Evolutionary conservation across 1,140 invertebrate genomes (phyloP), one percentile per base, ranked within the genome.

Genomic region (Phthorimaea operculella): DNA sequence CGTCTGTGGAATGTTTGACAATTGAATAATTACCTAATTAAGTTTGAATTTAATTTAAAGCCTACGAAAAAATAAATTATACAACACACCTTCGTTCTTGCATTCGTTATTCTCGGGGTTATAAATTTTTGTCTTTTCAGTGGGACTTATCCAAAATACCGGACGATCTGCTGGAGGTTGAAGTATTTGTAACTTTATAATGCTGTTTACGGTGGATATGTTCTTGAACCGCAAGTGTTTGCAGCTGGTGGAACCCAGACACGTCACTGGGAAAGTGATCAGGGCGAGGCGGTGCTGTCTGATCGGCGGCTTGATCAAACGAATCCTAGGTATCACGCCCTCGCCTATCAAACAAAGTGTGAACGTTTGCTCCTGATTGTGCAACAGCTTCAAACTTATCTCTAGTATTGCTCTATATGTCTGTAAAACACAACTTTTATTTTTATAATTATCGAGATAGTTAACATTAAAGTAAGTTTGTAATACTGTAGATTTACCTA

Each of bases 391-490:
- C 15, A 84, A 56, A 58, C 68, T 76, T 21, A 84, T 76, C 68
- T 83, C 81, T 39, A 84, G 60, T 15, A 84, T 72, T 21, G 79
- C 78, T 57, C 78, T 59, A 48, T 83, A 84, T 60, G 81, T 76
- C 81, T 84, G 57, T 49, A 57, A 60, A 9, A 16, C 7, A 12
- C n/a, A 39, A 39, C 36, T 12, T 9, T 12, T 39, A 10, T 12
- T 39, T n/a, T 39, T 39, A 39, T 39, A 9, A 39, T 12, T 1
- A 39, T 12, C n/a, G 36, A 12, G 1, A n/a, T 39, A 39, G 36
- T 9, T 4, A 10, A 7, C 33, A 39, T 39, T 39, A 12, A 39
- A 39, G 3, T 39, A 5, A 39, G 36, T 39, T 12, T 39, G n/a
- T n/a, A 39, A 39, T 28, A 28, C 6, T 28, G 21, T 28, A 28